Percentiles rank a stretch among this genome's conserved stretches.
These are phyloP conservation scores for Ciconia maguari DNA, from an alignment of 2,113 vertebrate genomes.

Conservation along the genomic window DNA sequence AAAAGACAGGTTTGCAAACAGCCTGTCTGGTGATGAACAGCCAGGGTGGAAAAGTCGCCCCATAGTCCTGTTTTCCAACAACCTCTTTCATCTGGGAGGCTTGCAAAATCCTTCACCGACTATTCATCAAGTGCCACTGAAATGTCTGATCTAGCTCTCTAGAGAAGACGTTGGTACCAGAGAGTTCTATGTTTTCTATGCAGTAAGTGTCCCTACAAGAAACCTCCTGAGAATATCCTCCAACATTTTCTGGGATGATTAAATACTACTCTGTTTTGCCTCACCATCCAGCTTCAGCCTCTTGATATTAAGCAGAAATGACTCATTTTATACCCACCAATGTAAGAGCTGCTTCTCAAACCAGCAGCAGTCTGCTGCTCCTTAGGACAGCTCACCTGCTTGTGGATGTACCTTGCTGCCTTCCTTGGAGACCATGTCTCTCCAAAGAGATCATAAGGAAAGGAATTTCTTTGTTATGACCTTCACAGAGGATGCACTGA, in stretches of 20 bases:
- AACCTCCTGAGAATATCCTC: slow-evolving; percentile 31
- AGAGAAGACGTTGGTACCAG: neutral
- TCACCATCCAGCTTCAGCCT: neutral
- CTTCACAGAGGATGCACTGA: neutral
- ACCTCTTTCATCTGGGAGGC: neutral
- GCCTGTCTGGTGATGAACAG: slow-evolving; percentile 16
- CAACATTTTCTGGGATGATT: slow-evolving; percentile 7
- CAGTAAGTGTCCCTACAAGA: neutral
- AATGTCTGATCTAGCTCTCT: neutral
- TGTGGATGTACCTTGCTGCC: neutral
- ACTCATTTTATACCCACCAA: neutral
- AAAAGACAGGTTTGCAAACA: slow-evolving; percentile 18
- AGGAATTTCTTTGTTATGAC: neutral
- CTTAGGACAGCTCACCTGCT: neutral
- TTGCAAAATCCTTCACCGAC: neutral
- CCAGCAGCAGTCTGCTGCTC: neutral
- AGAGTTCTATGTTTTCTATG: slow-evolving; percentile 2
- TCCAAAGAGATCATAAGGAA: neutral
- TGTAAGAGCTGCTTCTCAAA: neutral
- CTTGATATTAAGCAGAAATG: neutral
- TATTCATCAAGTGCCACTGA: slow-evolving; percentile 31
- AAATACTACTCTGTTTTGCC: neutral
- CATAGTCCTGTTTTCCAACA: slow-evolving; percentile 9
- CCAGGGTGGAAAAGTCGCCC: neutral
- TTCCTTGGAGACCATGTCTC: neutral